Percentiles rank a stretch among this genome's conserved stretches.
Evolutionary conservation across 2,113 vertebrate species (phyloP).

Genomic region (Nannobrachium achirus): DNA sequence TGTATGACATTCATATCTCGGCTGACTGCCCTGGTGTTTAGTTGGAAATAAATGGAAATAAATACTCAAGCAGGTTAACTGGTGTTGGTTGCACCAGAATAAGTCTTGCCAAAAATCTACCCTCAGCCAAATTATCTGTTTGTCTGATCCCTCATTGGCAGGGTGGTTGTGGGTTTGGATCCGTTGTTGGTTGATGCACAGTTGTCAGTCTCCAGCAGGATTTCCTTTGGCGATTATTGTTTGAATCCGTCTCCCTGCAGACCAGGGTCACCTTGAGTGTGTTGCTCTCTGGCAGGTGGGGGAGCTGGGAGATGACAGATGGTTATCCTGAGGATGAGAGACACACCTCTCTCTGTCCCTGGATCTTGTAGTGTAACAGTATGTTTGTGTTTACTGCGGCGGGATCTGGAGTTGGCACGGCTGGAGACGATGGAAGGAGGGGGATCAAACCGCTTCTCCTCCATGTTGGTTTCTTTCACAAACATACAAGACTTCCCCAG

Average conservation of each 20-base stretch:
- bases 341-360: conserved; percentile 73
- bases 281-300: conserved; percentile 74
- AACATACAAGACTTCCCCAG: conserved; percentile 96
- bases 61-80: conserved; percentile 52
- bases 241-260: conserved; percentile 83
- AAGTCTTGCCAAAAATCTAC: conserved; percentile 38
- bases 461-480: conserved; percentile 97
- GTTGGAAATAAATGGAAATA: conserved; percentile 78
- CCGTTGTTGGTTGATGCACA: conserved; percentile 91
- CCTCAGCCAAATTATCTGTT: conserved; percentile 27
- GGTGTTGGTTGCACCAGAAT: conserved; percentile 52
- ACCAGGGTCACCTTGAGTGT: conserved; percentile 49
- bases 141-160: conserved; percentile 51
- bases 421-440: conserved; percentile 80
- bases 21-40: conserved; percentile 62
- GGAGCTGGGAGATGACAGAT: conserved; percentile 77
- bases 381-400: conserved; percentile 78
- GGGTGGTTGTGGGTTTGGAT: background rate
- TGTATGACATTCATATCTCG: conserved; percentile 47
- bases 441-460: conserved; percentile 91
- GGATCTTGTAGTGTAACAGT: conserved; percentile 66
- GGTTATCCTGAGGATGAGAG: conserved; percentile 69
- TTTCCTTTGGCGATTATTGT: conserved; percentile 90
- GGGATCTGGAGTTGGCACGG: conserved; percentile 82
- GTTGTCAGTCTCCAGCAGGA: conserved; percentile 95